phyloP scores from a whole-genome alignment of 2,797 vertebrate species.

The Gambelia wislizenii region DNA sequence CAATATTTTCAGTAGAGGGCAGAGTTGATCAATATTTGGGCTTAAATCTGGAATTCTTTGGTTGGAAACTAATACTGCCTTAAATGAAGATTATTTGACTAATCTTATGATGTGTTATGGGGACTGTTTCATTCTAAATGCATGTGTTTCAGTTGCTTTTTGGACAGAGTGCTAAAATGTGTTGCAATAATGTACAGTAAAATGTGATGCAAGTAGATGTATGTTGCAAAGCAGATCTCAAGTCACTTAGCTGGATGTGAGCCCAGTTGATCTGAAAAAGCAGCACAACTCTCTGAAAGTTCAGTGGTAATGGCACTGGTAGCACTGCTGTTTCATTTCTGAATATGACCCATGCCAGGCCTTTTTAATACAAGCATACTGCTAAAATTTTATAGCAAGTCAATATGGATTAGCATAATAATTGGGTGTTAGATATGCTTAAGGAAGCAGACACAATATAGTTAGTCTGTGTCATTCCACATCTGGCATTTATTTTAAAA shows the following conservation, averaged over 20 bases:
- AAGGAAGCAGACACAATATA: slow-evolving; percentile 40
- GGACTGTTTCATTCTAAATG: slow-evolving; percentile 36
- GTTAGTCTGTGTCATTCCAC: neutral
- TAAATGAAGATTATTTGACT: slow-evolving; percentile 55
- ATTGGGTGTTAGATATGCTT: slow-evolving; percentile 57
- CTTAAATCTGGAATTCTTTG: neutral
- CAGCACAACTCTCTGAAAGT: neutral
- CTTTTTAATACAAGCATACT: slow-evolving; percentile 49
- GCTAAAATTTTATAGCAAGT: neutral
- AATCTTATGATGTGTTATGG: slow-evolving; percentile 47
- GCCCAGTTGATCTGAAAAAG: neutral
- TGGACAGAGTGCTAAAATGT: neutral
- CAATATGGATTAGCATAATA: slow-evolving; percentile 6
- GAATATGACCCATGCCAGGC: neutral
- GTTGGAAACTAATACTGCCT: slow-evolving; percentile 36
- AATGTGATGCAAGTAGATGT: neutral
- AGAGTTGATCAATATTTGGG: slow-evolving; percentile 64
- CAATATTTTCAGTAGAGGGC: slow-evolving; percentile 73
- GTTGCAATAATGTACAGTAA: slow-evolving; percentile 21
- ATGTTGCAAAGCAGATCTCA: neutral
- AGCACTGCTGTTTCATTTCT: neutral
- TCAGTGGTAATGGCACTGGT: neutral
- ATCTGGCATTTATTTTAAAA: neutral
- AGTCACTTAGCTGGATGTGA: neutral
- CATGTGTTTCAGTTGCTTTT: slow-evolving; percentile 15